These are phyloP conservation scores for Leguminivora glycinivorella DNA, from an alignment of 1,140 invertebrate species.

Conservation along the genomic window DNA sequence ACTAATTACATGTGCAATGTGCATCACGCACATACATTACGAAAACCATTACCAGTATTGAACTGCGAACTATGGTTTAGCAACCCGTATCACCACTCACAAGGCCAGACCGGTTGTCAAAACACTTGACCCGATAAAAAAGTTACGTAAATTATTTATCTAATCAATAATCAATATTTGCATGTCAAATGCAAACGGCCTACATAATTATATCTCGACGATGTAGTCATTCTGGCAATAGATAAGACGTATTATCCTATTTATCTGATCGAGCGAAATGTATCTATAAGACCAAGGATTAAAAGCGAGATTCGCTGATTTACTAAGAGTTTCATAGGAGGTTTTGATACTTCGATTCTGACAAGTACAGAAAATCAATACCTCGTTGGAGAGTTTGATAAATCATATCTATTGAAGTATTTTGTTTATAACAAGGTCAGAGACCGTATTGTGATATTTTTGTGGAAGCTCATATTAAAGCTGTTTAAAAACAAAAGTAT, in stretches of 20 bases:
- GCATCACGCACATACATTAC: too few relatives aligned
- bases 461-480: too few relatives aligned
- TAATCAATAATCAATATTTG: conserved; percentile 1
- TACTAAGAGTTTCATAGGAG: not conserved
- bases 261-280: not conserved
- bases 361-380: not conserved
- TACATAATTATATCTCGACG: not conserved
- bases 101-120: too few relatives aligned
- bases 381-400: not conserved
- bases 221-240: not conserved
- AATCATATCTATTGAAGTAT: not conserved
- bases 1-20: too few relatives aligned
- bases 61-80: not conserved
- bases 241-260: not conserved
- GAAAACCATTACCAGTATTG: too few relatives aligned
- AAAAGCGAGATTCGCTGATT: not conserved
- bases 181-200: not conserved
- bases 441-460: too few relatives aligned
- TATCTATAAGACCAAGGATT: not conserved
- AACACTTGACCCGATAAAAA: not conserved
- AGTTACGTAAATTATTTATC: not conserved
- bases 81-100: not conserved
- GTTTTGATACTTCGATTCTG: not conserved
- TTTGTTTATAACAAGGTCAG: not conserved
- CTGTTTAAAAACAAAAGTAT: too few relatives aligned